Evolutionary conservation across 2,888 invertebrate genomes (phyloP).

Genomic region (Polyommatus iphigenia): DNA sequence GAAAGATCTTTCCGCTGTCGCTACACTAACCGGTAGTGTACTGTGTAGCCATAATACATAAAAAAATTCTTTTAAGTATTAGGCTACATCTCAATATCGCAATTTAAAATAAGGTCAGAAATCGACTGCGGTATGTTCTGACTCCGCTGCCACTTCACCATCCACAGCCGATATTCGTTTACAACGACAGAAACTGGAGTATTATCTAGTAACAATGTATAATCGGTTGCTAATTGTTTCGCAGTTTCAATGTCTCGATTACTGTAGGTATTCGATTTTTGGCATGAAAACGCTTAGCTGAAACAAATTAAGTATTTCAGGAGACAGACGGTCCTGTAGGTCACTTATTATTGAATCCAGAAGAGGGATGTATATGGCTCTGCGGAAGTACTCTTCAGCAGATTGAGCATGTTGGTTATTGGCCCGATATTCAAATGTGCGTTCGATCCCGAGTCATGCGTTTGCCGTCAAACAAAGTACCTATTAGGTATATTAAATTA

Average conservation of each 20-base stretch:
- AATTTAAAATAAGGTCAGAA: constrained; percentile 30
- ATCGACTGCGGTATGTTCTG: constrained; percentile 42
- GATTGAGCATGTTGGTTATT: constrained; percentile 29
- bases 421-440: too few relatives aligned
- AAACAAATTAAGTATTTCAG: constrained; percentile 44
- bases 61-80: too few relatives aligned
- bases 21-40: too few relatives aligned
- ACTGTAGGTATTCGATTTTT: constrained; percentile 38
- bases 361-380: constrained; percentile 46
- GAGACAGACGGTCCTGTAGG: constrained; percentile 37
- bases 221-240: constrained; percentile 38
- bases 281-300: constrained; percentile 43
- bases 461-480: too few relatives aligned
- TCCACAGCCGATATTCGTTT: constrained; percentile 31
- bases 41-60: too few relatives aligned
- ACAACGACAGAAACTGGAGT: not conserved
- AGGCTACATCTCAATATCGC: too few relatives aligned
- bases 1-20: too few relatives aligned
- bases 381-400: constrained; percentile 42
- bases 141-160: constrained; percentile 39
- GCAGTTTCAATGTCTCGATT: constrained; percentile 37
- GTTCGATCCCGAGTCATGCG: too few relatives aligned
- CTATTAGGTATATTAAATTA: too few relatives aligned
- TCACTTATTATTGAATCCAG: constrained; percentile 45
- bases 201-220: not conserved